phyloP scores from a whole-genome alignment of 2,797 vertebrate species.

The Sebastiscus albofasciatus region DNA sequence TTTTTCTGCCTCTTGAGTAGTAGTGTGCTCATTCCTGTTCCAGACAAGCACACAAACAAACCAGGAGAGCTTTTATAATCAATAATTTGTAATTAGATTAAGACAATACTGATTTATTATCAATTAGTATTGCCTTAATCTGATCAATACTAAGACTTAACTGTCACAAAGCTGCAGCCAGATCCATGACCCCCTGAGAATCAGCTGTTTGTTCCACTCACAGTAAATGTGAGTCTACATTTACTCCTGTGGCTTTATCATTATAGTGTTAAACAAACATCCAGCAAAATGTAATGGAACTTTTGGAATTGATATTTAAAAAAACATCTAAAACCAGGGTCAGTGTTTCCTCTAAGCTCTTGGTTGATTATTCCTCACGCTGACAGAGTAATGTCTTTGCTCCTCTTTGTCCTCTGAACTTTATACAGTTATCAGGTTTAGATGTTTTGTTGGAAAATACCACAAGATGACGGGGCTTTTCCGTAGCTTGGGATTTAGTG shows the following conservation, averaged over 20 bases:
- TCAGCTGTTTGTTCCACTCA: slow-evolving; percentile 16
- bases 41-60: not conserved
- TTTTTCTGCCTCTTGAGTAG: not conserved
- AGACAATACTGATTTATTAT: not conserved
- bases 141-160: not conserved
- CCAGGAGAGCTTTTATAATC: not conserved
- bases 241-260: not conserved
- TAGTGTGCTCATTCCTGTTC: not conserved
- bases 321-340: not conserved
- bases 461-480: slow-evolving; percentile 2
- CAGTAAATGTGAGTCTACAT: not conserved
- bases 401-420: slow-evolving; percentile 3
- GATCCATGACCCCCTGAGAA: not conserved
- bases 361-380: not conserved
- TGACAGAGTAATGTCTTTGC: not conserved
- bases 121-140: not conserved
- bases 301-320: not conserved
- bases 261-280: not conserved
- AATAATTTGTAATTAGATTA: not conserved
- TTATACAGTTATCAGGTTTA: not conserved
- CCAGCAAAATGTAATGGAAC: not conserved
- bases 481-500: not conserved
- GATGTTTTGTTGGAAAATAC: slow-evolving; percentile 25
- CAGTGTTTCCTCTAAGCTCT: not conserved
- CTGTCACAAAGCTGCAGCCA: not conserved